Evolutionary conservation across 2,888 invertebrate genomes (phyloP), one percentile per base, ranked within the genome.

Genomic region (Flabesymbios commensalis): DNA sequence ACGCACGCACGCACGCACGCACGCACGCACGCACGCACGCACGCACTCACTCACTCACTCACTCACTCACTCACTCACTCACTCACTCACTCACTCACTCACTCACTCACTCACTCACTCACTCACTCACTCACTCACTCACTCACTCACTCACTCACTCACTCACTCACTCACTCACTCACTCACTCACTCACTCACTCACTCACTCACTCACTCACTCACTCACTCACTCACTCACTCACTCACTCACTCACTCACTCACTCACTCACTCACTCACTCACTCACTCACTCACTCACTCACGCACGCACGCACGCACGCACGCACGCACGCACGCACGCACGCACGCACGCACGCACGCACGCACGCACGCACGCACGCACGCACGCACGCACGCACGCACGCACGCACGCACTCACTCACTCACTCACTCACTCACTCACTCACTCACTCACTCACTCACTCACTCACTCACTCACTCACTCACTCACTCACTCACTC

Each of bases 201-300:
- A 28, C 19, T 63, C 61, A 61, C 41, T 63, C 41, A 63, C 29
- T 26, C 29, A 49, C 19, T 26, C 51, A 28, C 29, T 26, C 59
- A 61, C 24, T 41, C 49, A 43, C 52, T 45, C 26, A 63, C 55
- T 57, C 48, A 63, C 54, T 63, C 47, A 62, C 42, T 56, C 43
- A 63, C 32, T 42, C 47, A 62, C 43, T 54, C 33, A 56, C 43
- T 43, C 31, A 64, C 10, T 26, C 29, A 49, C 24, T 26, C 29
- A 49, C 45, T 17, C 19, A 17, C 45, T 10, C n/a, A n/a, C n/a
- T n/a, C n/a, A n/a, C n/a, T n/a, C n/a, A n/a, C n/a, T n/a, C n/a
- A n/a, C n/a, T n/a, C n/a, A n/a, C n/a, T n/a, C n/a, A n/a, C n/a
- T n/a, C n/a, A n/a, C n/a, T n/a, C n/a, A n/a, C n/a, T n/a, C n/a